Evolutionary conservation across 1,140 invertebrate species (phyloP), one percentile per base, ranked within the genome.

Genomic region (Melipona quadrifasciata): DNA sequence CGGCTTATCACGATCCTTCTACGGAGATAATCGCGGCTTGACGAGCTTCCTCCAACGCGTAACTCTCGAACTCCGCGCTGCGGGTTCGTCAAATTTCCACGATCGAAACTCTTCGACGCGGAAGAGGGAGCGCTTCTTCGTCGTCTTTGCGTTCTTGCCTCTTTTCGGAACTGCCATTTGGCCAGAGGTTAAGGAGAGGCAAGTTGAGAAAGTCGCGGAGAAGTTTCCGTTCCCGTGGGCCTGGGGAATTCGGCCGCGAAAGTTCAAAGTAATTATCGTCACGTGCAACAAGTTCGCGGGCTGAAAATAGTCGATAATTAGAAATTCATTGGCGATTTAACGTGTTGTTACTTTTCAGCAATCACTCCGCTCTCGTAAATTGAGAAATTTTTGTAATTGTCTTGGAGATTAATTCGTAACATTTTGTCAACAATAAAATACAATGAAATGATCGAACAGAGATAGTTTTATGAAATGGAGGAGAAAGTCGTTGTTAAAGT

Each of bases 181-280:
- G 2, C 19, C 5, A 0, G n/a, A 17, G 34, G 27, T 53, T 21
- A 57, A 57, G 51, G 6, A 16, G 2, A 53, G 1, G 0, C 1
- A 17, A 51, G 61, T 55, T 65, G 21, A 16, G 24, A 31, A 70
- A 77, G 24, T 27, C 6, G 4, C 19, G 19, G 5, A 4, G 19
- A 57, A 3, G 21, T 1, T 19, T n/a, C n/a, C n/a, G 2, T 4
- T 10, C n/a, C 51, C 4, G 21, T 47, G 21, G 27, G 24, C 17
- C 8, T n/a, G n/a, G 61, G 1, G 80, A 21, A 75, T 21, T 47
- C 27, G 27, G 24, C 24, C 8, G 17, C 5, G 16, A 47, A 75
- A 82, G 14, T 75, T 82, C 17, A 47, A 47, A 47, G 8, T 24
- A 51, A 64, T 65, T 75, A 21, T 82, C 24, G 68, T 57, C 55